Evolutionary conservation across 2,888 invertebrate species (phyloP), one percentile per base, ranked within the genome.

Genomic region (Pycnomerus fuliginosus): DNA sequence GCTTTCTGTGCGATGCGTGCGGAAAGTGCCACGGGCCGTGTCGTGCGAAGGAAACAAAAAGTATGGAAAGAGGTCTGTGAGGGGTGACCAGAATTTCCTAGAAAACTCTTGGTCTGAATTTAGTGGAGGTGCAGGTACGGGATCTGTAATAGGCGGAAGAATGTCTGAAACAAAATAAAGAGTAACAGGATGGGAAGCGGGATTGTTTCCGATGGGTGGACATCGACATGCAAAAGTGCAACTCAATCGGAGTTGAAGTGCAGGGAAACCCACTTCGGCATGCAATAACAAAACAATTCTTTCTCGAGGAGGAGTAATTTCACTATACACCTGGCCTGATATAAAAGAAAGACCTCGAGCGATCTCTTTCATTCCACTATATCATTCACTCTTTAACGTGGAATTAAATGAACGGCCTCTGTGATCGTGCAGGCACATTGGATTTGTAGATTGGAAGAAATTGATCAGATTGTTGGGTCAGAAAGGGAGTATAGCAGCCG

Each of bases 21-120:
- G 65, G 64, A 67, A 66, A 62, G 69, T 70, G 69, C 65, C 66
- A 61, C 62, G 67, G 64, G 74, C 71, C 60, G 60, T 66, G 63
- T 59, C 62, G 68, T 64, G 67, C 65, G 75, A 70, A 59, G 81
- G 80, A 68, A 79, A 80, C 59, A 82, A 74, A 74, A 80, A 80
- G 69, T 79, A 79, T 53, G 80, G 80, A 64, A 74, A 76, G 62
- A 72, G 71, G 68, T 75, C 74, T 64, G 76, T 74, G 59, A 76
- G 74, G 54, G 75, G 74, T 62, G 74, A 76, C 72, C 76, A 76
- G 69, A 75, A 72, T 65, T 76, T 76, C 72, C 76, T 73, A 74
- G 77, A 75, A 75, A 71, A 71, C 65, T 71, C 71, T 73, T 62
- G 76, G 72, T 70, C 76, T 67, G 74, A 74, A 67, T 74, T 72